Evolutionary conservation across 2,888 invertebrate genomes (phyloP).

Genomic region (Norana najaformis): DNA sequence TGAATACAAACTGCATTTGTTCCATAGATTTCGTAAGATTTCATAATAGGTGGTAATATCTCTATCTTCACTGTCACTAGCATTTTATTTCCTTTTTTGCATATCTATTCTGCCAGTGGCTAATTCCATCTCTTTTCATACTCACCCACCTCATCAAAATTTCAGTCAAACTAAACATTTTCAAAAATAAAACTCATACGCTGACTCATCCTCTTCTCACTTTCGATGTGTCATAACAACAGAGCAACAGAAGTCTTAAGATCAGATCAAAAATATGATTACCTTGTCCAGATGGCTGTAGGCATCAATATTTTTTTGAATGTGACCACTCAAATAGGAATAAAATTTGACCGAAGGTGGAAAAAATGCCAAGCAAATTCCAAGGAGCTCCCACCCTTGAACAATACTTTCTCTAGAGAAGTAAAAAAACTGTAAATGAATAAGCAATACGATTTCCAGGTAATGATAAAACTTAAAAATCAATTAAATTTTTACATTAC

Average conservation of each 20-base stretch:
- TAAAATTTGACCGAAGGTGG: slow-evolving; percentile 35
- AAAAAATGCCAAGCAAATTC: slow-evolving; percentile 40
- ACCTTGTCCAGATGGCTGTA: slow-evolving; percentile 39
- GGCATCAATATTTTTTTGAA: slow-evolving; percentile 36
- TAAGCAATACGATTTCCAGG: background rate
- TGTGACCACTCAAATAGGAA: slow-evolving; percentile 33
- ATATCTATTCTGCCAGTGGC: background rate
- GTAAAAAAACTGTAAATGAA: background rate
- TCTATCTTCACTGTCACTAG: background rate
- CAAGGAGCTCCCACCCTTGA: slow-evolving; percentile 39
- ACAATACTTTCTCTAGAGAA: slow-evolving; percentile 35
- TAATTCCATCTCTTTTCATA: background rate
- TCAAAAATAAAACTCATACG: no score
- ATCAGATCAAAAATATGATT: background rate
- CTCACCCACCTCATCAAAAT: background rate
- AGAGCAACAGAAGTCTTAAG: background rate
- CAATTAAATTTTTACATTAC: background rate
- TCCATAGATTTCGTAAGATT: no score
- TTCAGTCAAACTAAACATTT: no score
- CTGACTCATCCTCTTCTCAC: no score
- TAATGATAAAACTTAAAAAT: background rate
- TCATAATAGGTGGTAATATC: no score
- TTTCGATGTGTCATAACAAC: no score
- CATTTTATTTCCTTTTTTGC: background rate
- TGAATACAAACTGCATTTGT: no score